Evolutionary conservation across 2,113 vertebrate genomes (phyloP), one percentile per base, ranked within the genome.

Genomic region (Pteropus alecto): DNA sequence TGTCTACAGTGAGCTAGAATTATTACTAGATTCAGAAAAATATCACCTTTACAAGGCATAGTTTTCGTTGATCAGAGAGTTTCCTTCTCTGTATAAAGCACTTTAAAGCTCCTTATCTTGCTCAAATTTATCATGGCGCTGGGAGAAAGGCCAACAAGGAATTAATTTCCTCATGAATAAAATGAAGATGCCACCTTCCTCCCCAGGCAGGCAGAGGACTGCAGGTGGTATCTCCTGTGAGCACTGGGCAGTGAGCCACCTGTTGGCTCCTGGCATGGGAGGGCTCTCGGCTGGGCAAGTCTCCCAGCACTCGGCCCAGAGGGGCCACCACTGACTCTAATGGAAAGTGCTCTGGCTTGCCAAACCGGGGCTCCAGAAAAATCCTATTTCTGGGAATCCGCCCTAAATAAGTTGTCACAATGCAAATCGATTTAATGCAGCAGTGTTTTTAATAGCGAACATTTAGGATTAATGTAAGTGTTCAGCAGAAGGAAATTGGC

Each of bases 71-170:
- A 48, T 19, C 14, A 12, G 68, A 6, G 65, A 19, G 30, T 70
- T 85, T 88, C 83, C 2, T 85, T 88, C 83, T 2, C 5, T 48
- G 11, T 48, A 1, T 5, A 48, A 61, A 73, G 43, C 65, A 6
- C 41, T 63, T 35, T n/a, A 14, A 43, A 77, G n/a, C 16, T 38
- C 76, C 79, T 98, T 96, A 96, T 95, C 95, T 95, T 8, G 7
- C 43, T 61, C 14, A 73, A 60, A n/a, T 87, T 79, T 58, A 38
- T 35, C 15, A 0, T 7, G 30, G 51, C 71, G 21, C 67, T 7
- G 19, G 71, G 78, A 89, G 73, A 71, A 76, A 87, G 84, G 81
- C 60, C 1, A 0, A 81, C 74, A 67, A 88, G 35, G 61, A 24
- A 88, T 58, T n/a, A 2, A 79, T 35, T 97, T 96, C 93, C 84